A percentile compares a stretch with the other conserved stretches of the same genome.
Conservation (phyloP, 2,888 invertebrate species). For the Rhingia campestris region DNA sequence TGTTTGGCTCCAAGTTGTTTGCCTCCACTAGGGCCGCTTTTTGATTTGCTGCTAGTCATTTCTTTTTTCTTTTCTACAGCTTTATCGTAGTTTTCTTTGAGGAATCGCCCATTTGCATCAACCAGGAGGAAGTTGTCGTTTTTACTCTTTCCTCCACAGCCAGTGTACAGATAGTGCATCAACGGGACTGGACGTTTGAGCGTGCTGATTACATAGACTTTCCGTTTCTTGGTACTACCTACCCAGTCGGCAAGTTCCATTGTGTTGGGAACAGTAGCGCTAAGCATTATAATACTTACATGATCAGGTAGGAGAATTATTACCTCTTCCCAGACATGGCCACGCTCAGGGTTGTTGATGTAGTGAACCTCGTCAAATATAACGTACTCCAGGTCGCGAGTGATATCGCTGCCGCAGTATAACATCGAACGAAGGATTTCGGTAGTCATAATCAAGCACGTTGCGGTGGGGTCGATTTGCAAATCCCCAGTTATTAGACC, state of each 20-base stretch:
- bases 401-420: conserved; percentile 96
- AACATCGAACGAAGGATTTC: conserved; percentile 99
- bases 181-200: conserved; percentile 96
- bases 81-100: conserved; percentile 86
- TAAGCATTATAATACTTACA: conserved; percentile 97
- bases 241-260: conserved; percentile 98
- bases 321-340: conserved; percentile 99
- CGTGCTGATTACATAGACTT: conserved; percentile 96
- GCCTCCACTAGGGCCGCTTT: conserved; percentile 73
- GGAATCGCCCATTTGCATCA: conserved; percentile 88
- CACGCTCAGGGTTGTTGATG: conserved; percentile 98
- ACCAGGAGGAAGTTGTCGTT: conserved; percentile 91
- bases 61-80: conserved; percentile 84
- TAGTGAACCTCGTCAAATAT: conserved; percentile 99
- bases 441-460: conserved; percentile 99
- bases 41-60: conserved; percentile 78
- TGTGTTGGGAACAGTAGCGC: conserved; percentile 99
- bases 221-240: conserved; percentile 92
- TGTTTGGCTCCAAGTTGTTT: conserved; percentile 83
- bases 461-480: conserved; percentile 95
- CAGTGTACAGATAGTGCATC: conserved; percentile 95
- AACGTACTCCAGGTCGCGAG: conserved; percentile 98
- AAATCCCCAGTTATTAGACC: conserved; percentile 97
- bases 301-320: conserved; percentile 96
- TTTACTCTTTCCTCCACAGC: conserved; percentile 86